phyloP scores from a whole-genome alignment of 2,888 invertebrate species.

The Scelioninae gen. 1 region DNA sequence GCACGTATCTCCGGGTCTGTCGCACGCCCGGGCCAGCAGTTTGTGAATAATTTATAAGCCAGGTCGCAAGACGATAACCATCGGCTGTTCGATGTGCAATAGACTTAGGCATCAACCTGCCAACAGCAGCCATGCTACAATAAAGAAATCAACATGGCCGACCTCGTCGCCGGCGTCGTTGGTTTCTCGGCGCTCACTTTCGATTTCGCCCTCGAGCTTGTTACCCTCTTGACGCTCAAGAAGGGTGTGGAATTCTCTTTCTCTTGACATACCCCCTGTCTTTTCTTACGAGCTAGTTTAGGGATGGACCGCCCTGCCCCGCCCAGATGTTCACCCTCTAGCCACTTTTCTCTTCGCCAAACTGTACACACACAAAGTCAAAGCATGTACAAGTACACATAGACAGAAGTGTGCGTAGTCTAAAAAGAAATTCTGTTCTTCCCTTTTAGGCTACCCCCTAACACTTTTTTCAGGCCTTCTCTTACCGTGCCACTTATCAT shows the following conservation, averaged over 20 bases:
- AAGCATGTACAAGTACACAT: not conserved
- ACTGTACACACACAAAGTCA: constrained; percentile 23
- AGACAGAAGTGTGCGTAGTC: constrained; percentile 7
- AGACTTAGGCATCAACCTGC: constrained; percentile 78
- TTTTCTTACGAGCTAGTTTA: constrained; percentile 79
- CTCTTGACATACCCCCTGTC: constrained; percentile 73
- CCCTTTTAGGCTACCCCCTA: constrained; percentile 58
- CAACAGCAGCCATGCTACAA: constrained; percentile 84
- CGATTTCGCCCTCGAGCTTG: constrained; percentile 83
- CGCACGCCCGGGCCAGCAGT: constrained; percentile 3
- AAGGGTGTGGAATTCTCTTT: constrained; percentile 72
- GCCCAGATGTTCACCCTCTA: constrained; percentile 76
- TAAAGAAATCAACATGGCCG: constrained; percentile 84
- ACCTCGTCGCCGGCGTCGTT: constrained; percentile 72
- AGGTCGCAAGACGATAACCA: constrained; percentile 74
- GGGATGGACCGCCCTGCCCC: constrained; percentile 83
- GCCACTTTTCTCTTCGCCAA: constrained; percentile 70
- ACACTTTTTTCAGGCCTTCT: constrained; percentile 53
- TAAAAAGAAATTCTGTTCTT: constrained; percentile 67
- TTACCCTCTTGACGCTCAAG: constrained; percentile 80
- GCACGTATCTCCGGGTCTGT: not conserved
- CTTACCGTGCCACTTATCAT: constrained; percentile 61
- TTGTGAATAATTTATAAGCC: constrained; percentile 78
- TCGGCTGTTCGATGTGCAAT: constrained; percentile 76
- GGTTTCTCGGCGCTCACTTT: constrained; percentile 80